Evolutionary conservation across 2,113 vertebrate genomes (phyloP).

Genomic region (Microcebus griseorufus): DNA sequence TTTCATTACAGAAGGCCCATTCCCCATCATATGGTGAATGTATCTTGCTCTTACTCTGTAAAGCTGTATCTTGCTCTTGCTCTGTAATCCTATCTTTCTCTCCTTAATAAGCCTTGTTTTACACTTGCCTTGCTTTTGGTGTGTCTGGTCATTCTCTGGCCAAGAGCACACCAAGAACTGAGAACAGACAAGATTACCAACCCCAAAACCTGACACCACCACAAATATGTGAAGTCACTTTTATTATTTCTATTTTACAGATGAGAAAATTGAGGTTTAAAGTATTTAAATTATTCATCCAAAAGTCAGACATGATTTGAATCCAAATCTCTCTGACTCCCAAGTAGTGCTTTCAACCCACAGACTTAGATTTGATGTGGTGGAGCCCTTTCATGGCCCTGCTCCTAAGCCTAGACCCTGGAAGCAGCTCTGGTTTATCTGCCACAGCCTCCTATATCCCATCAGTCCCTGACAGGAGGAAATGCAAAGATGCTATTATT

Average conservation of each 20-base stretch:
- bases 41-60: too few species aligned
- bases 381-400: neutral
- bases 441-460: neutral
- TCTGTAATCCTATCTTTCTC: too few species aligned
- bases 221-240: neutral
- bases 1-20: too few species aligned
- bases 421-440: neutral
- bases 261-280: constrained; percentile 10
- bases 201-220: neutral
- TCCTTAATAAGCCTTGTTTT: too few species aligned
- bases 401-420: neutral
- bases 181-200: too few species aligned
- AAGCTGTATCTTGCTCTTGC: too few species aligned
- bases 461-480: neutral
- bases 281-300: neutral
- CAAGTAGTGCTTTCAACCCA: neutral
- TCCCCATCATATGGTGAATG: too few species aligned
- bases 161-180: too few species aligned
- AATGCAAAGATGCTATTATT: neutral
- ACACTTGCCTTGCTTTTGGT: too few species aligned
- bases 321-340: neutral
- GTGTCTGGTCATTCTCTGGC: too few species aligned
- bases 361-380: neutral
- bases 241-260: neutral
- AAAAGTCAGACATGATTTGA: neutral